phyloP scores from a whole-genome alignment of 2,888 invertebrate genomes.

The Caenorhabditis drosophilae region DNA sequence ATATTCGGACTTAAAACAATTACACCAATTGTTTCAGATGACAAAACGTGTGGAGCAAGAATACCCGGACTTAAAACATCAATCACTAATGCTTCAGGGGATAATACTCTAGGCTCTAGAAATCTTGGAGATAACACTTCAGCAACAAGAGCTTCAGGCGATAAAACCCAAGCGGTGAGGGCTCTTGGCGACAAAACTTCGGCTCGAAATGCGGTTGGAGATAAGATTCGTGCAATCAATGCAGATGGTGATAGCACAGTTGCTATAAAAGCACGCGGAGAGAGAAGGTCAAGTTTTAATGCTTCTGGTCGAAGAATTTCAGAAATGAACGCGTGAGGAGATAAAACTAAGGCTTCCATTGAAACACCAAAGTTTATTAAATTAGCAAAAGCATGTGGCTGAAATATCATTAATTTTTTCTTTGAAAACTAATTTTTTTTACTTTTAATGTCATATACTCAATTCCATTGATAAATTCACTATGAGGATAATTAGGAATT shows the following conservation, averaged over 20 bases:
- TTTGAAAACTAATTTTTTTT: not conserved
- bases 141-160: slow-evolving; percentile 59
- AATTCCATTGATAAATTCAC: slow-evolving; percentile 36
- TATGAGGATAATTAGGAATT: slow-evolving; percentile 31
- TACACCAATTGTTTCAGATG: slow-evolving; percentile 54
- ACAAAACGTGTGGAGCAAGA: slow-evolving; percentile 52
- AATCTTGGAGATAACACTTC: slow-evolving; percentile 56
- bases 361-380: slow-evolving; percentile 49
- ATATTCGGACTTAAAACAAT: slow-evolving; percentile 61
- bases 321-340: slow-evolving; percentile 56
- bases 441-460: slow-evolving; percentile 41
- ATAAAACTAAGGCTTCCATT: slow-evolving; percentile 55
- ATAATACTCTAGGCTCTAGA: slow-evolving; percentile 57
- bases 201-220: slow-evolving; percentile 59
- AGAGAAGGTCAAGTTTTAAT: slow-evolving; percentile 47
- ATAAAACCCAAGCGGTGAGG: slow-evolving; percentile 58
- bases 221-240: slow-evolving; percentile 54
- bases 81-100: slow-evolving; percentile 61
- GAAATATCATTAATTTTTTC: not conserved
- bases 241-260: slow-evolving; percentile 63
- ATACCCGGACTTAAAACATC: slow-evolving; percentile 62
- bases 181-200: slow-evolving; percentile 62
- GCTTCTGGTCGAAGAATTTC: slow-evolving; percentile 57
- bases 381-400: slow-evolving; percentile 58
- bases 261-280: slow-evolving; percentile 64